Evolutionary conservation across 1,140 invertebrate genomes (phyloP), one percentile per base, ranked within the genome.

Genomic region (Lerema accius): DNA sequence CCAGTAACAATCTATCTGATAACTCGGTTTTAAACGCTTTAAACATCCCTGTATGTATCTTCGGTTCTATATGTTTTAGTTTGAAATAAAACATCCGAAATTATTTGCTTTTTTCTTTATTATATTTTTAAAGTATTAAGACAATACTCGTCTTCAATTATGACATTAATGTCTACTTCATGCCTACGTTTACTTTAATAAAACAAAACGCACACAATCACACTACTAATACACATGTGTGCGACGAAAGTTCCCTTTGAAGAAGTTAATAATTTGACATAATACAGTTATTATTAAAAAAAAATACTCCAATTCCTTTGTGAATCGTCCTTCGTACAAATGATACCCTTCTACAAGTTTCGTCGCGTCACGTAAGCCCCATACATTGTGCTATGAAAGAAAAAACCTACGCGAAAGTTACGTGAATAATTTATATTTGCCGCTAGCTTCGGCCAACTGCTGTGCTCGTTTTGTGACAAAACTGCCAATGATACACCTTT

Each of bases 341-440:
- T 7, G 35, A n/a, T 37, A 37, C n/a, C 35, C 10, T 37, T 7
- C 1, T 4, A 37, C 35, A 37, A 37, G n/a, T n/a, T 37, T 37
- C n/a, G 35, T 1, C 10, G 11, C 35, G n/a, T 37, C 35, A 37
- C 35, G 35, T 37, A 37, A 11, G 1, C 10, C 10, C 35, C 35
- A 37, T 37, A 37, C 35, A n/a, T 37, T 37, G 10, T 37, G 10
- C n/a, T 11, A 37, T 37, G 35, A 37, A 37, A 11, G 35, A 37
- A 37, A 37, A 37, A 37, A 32, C 35, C 35, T n/a, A 37, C 35
- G 35, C 35, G 4, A n/a, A 37, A 37, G 35, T 37, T 37, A 2
- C 35, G 35, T 37, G 35, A 37, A 37, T 37, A 37, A 37, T 37
- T 37, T 37, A 37, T 37, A 37, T 37, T 37, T 11, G 35, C 35